Percentiles rank a stretch among this genome's conserved stretches.
These are phyloP conservation scores for Bubalus kerabau DNA, from an alignment of 2,113 vertebrate genomes.

Conservation along the genomic window DNA sequence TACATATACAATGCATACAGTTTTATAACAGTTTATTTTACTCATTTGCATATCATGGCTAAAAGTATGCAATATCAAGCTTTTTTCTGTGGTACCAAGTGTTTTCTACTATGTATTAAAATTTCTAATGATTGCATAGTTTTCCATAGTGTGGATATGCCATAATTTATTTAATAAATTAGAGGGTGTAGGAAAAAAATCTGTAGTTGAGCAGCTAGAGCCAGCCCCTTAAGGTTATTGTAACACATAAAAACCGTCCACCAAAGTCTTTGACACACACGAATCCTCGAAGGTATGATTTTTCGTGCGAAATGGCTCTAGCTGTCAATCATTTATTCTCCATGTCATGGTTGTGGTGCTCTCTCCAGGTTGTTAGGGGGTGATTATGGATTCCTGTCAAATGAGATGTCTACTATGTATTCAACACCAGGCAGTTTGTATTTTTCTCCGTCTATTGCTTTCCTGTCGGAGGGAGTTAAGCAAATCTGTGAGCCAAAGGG, in stretches of 20 bases:
- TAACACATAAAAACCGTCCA: neutral
- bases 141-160: neutral
- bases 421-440: conserved; percentile 46
- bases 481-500: neutral
- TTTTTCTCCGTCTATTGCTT: conserved; percentile 29
- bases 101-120: neutral
- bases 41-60: neutral
- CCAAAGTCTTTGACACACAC: neutral
- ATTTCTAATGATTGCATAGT: conserved; percentile 7
- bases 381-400: conserved; percentile 66
- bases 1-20: neutral
- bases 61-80: neutral
- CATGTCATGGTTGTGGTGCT: conserved; percentile 20
- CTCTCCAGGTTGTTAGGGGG: conserved; percentile 40
- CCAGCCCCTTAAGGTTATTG: neutral
- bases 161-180: conserved; percentile 37
- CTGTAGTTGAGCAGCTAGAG: neutral
- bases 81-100: neutral
- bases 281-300: conserved; percentile 55
- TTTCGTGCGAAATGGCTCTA: conserved; percentile 37
- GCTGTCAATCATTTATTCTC: conserved; percentile 65
- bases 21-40: neutral
- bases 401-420: conserved; percentile 54
- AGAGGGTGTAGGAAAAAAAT: neutral
- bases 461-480: neutral